Evolutionary conservation across 2,888 invertebrate species (phyloP).

Genomic region (Elmis aenea): DNA sequence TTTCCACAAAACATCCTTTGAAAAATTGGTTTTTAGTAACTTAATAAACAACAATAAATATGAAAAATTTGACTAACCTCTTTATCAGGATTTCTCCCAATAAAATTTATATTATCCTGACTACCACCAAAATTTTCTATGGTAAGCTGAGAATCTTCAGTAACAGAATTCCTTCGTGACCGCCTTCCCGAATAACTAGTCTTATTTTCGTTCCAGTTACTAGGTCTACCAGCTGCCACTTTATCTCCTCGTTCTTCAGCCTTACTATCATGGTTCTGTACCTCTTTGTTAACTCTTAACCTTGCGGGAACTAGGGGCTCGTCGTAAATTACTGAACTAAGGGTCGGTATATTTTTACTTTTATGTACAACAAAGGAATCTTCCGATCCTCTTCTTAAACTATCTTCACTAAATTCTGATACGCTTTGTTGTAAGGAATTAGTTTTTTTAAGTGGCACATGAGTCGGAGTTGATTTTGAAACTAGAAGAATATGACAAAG

Average conservation of each 20-base stretch:
- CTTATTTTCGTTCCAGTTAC: conserved; percentile 74
- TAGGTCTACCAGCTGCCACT: conserved; percentile 55
- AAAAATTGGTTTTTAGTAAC: conserved; percentile 1
- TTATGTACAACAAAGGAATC: conserved; percentile 80
- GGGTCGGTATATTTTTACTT: conserved; percentile 71
- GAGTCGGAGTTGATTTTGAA: conserved; percentile 51
- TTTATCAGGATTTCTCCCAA: conserved; percentile 79
- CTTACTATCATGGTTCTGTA: conserved; percentile 58
- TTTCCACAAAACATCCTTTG: too few relatives aligned
- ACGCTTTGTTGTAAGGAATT: conserved; percentile 43
- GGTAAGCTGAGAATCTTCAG: conserved; percentile 84
- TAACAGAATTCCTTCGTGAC: conserved; percentile 77
- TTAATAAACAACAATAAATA: conserved; percentile 4
- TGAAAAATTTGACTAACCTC: conserved; percentile 46
- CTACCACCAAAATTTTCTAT: conserved; percentile 92
- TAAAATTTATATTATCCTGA: conserved; percentile 81
- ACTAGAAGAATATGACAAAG: conserved; percentile 39
- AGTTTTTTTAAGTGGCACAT: conserved; percentile 43
- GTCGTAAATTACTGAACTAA: conserved; percentile 58
- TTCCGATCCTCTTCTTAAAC: conserved; percentile 46
- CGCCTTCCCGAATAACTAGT: conserved; percentile 75
- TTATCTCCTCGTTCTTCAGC: conserved; percentile 61
- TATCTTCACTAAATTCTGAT: conserved; percentile 43
- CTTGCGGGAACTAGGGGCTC: conserved; percentile 55
- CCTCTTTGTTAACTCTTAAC: conserved; percentile 58